phyloP scores from a whole-genome alignment of 2,113 vertebrate species.

The Sprattus sprattus region DNA sequence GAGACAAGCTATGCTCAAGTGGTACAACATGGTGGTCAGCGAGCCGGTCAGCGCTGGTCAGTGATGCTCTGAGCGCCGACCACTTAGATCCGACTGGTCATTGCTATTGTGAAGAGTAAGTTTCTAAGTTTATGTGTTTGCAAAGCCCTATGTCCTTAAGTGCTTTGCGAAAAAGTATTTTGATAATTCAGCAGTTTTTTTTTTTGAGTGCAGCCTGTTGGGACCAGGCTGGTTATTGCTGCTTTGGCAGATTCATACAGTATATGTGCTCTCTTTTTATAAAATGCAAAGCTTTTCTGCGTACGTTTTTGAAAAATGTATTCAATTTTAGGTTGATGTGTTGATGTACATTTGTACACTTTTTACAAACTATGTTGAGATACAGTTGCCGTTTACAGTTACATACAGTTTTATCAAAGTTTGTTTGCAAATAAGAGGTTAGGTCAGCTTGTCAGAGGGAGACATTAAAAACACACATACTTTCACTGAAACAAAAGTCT shows the following conservation, averaged over 20 bases:
- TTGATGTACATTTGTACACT: no score
- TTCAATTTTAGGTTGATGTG: neutral
- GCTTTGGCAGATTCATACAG: neutral
- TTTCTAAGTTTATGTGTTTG: no score
- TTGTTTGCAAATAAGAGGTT: neutral
- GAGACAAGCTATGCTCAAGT: neutral
- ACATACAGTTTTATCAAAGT: neutral
- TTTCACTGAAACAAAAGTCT: neutral
- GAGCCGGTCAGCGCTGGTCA: neutral
- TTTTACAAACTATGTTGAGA: no score
- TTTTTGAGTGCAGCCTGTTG: neutral
- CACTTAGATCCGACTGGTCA: neutral
- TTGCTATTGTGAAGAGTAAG: neutral
- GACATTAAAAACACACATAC: neutral
- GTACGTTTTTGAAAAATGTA: neutral
- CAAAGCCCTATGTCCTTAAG: no score
- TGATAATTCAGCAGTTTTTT: no score
- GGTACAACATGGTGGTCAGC: neutral
- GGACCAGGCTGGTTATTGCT: neutral
- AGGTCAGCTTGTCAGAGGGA: neutral
- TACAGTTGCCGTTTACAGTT: no score
- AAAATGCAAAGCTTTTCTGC: neutral
- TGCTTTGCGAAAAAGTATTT: no score
- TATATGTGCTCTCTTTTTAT: neutral
- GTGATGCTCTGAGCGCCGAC: neutral